phyloP scores from a whole-genome alignment of 2,888 invertebrate species.

The Plebejus anna region DNA sequence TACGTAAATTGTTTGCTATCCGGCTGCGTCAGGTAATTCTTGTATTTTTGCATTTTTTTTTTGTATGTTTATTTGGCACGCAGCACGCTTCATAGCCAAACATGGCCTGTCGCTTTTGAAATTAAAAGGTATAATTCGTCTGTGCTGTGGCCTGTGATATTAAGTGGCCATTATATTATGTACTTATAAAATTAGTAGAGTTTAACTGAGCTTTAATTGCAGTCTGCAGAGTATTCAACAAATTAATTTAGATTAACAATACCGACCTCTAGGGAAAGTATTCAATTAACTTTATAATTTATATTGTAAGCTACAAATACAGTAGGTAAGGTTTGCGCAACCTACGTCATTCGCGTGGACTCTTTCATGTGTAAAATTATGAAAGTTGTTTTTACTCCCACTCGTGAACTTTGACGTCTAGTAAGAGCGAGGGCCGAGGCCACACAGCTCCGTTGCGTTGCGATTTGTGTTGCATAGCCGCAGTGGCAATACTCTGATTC shows the following conservation, averaged over 20 bases:
- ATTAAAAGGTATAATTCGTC: no score
- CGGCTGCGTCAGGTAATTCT: no score
- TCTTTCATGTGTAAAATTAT: not conserved
- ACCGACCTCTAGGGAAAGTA: not conserved
- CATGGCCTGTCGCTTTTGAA: no score
- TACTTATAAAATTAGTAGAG: no score
- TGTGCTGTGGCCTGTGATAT: no score
- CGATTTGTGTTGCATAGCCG: not conserved
- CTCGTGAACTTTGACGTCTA: constrained; percentile 7
- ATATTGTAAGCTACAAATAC: not conserved
- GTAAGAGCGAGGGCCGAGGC: not conserved
- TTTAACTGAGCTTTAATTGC: not conserved
- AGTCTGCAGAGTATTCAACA: no score
- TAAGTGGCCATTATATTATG: no score
- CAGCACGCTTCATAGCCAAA: no score
- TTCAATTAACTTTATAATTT: constrained; percentile 9
- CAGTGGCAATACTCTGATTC: not conserved
- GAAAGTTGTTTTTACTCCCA: constrained; percentile 1
- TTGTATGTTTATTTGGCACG: no score
- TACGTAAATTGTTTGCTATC: no score
- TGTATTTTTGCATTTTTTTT: no score
- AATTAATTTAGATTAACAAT: not conserved
- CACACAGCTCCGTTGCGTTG: not conserved
- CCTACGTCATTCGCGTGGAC: not conserved
- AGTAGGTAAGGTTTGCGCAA: not conserved